Conservation (phyloP, 2,113 vertebrate genomes). For the Cryptotis parvus region DNA sequence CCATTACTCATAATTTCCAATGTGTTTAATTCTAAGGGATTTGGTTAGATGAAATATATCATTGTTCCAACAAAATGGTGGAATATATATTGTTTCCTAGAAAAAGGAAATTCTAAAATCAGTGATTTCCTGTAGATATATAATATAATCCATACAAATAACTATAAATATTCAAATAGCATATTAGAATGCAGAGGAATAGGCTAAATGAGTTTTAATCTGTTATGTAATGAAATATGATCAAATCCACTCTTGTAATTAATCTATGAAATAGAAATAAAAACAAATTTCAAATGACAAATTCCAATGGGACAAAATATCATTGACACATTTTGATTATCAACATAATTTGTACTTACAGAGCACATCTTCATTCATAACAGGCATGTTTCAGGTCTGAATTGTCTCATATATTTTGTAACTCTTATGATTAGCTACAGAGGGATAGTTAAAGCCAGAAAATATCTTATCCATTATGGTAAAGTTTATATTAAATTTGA, state of each 20-base stretch:
- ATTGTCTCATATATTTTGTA: too few relatives aligned
- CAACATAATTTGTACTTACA: neutral
- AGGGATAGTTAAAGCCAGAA: neutral
- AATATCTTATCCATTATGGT: neutral
- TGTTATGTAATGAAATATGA: neutral
- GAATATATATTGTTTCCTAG: neutral
- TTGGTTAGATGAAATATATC: neutral
- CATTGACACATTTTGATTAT: neutral
- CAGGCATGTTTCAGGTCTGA: neutral
- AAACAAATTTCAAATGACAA: too few relatives aligned
- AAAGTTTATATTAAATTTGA: too few relatives aligned
- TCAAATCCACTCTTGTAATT: neutral
- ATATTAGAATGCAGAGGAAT: neutral
- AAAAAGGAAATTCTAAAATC: neutral
- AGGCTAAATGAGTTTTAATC: neutral
- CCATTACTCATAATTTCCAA: neutral
- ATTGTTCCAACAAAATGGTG: too few relatives aligned
- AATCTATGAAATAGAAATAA: too few relatives aligned
- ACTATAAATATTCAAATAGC: neutral
- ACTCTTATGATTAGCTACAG: rapidly evolving
- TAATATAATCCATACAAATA: neutral
- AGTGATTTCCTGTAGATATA: neutral
- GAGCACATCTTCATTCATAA: neutral
- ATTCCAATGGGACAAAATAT: neutral
- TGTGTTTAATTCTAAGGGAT: neutral